Base-by-base conservation (phyloP, 1,140 invertebrate species). In the Diuraphis noxia region DNA sequence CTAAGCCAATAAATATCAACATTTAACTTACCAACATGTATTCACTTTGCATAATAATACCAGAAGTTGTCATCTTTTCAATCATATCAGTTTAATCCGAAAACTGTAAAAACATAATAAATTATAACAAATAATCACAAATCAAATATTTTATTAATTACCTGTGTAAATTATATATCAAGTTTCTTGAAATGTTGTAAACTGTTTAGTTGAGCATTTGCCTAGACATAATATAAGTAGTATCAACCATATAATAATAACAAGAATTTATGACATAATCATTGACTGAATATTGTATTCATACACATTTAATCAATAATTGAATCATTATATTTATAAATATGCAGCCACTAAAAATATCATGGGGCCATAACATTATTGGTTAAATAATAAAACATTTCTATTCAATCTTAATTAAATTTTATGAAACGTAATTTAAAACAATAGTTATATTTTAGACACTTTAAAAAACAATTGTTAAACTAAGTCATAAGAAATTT, bases 181-280 rank as follows among this genome's bases (percentile, higher is more conserved):
- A 82, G 21, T n/a, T 30, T 82, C 40, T 40, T 82, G 23, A 21
- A 36, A 38, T 36, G 77, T 81, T 40, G 23, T 40, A n/a, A 72
- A 72, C 30, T 72, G 56, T 17, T 40, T 25, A 38, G 19, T 81
- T 81, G 79, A 38, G 38, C 36, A 81, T 81, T 36, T 38, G 9
- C 38, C 79, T 81, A 81, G 79, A 38, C 79, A 38, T 36, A 25
- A 81, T 38, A 41, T 82, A 84, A 41, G 13, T 46, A 7, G 10
- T 84, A 46, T n/a, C n/a, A 84, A 84, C 6, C 43, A 84, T 43
- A 84, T 43, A 84, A 43, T 43, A 84, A 82, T 40, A 82, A 82
- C 30, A 81, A 63, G 25, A 25, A 81, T 40, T n/a, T 21, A 43
- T 43, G n/a, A 41, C 10, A 84, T 84, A n/a, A 84, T 82, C 36